These are phyloP conservation scores for Lycia hirtaria DNA, from an alignment of 2,888 invertebrate species.

Conservation along the genomic window DNA sequence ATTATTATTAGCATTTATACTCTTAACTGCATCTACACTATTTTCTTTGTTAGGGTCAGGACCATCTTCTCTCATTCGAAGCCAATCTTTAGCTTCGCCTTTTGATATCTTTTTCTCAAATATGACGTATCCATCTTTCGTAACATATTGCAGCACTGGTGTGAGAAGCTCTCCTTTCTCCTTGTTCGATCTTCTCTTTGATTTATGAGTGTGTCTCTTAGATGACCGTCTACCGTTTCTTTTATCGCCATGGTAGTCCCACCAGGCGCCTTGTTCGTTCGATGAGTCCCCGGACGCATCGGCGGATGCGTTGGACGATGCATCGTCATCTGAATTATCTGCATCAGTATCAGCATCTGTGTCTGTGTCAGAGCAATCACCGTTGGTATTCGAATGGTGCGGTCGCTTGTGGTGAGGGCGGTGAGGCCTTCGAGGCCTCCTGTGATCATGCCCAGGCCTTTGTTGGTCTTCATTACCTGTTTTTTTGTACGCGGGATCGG, in stretches of 20 bases:
- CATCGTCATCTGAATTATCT: slow-evolving; percentile 24
- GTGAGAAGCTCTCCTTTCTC: slow-evolving; percentile 58
- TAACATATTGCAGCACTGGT: slow-evolving; percentile 75
- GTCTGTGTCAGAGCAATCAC: slow-evolving; percentile 11
- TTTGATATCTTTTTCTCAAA: slow-evolving; percentile 73
- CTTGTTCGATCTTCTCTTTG: slow-evolving; percentile 43
- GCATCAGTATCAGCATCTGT: slow-evolving; percentile 32
- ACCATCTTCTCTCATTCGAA: slow-evolving; percentile 48
- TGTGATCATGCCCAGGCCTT: background rate
- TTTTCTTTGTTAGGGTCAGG: slow-evolving; percentile 19
- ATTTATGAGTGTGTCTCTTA: slow-evolving; percentile 42
- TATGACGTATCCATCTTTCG: slow-evolving; percentile 77
- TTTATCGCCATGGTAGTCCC: slow-evolving; percentile 44
- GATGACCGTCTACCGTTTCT: slow-evolving; percentile 43
- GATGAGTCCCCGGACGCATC: slow-evolving; percentile 51
- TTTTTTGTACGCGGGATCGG: slow-evolving; percentile 59
- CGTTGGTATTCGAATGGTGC: slow-evolving; percentile 36
- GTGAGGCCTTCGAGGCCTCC: slow-evolving; percentile 12
- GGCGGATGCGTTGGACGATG: slow-evolving; percentile 44
- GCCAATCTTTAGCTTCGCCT: slow-evolving; percentile 72
- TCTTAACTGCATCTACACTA: slow-evolving; percentile 27
- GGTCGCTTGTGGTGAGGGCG: background rate
- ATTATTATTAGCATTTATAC: slow-evolving; percentile 35
- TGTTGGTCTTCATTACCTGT: background rate
- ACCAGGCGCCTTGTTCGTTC: slow-evolving; percentile 51